Evolutionary conservation across 2,113 vertebrate genomes (phyloP).

Genomic region (Eulacestoma nigropectus): DNA sequence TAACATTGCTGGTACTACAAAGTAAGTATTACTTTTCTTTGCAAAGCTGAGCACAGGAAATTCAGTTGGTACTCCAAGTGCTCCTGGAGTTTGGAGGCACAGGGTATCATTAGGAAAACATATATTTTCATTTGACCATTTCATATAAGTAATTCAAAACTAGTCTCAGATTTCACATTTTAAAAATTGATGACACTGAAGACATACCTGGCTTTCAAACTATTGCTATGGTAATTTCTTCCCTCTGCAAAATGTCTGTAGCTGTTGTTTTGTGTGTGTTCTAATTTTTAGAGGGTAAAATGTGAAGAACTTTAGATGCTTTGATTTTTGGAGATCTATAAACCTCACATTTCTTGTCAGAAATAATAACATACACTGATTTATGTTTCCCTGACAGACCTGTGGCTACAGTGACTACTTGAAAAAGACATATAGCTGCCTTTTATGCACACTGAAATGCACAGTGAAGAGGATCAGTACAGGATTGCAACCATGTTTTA

Average conservation of each 20-base stretch:
- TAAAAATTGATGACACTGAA: too few relatives aligned
- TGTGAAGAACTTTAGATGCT: background rate
- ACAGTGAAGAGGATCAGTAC: fast-evolving
- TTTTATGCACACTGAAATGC: background rate
- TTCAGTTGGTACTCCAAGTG: too few relatives aligned
- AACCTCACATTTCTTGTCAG: background rate
- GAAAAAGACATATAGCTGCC: background rate
- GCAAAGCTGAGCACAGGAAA: too few relatives aligned
- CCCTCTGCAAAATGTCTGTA: background rate
- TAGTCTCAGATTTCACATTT: too few relatives aligned
- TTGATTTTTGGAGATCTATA: background rate
- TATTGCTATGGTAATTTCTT: background rate
- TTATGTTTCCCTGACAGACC: background rate
- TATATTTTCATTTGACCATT: too few relatives aligned
- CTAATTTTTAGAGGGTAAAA: background rate
- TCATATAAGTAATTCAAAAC: too few relatives aligned
- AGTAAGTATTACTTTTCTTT: too few relatives aligned
- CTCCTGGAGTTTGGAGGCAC: too few relatives aligned
- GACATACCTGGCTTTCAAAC: background rate
- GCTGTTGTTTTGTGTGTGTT: background rate
- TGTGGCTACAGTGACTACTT: background rate
- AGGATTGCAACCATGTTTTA: background rate
- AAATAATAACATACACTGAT: background rate
- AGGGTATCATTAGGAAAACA: too few relatives aligned
- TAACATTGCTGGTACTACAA: too few relatives aligned